Evolutionary conservation across 2,797 vertebrate genomes (phyloP).

Genomic region (Pseudomugil tenellus): DNA sequence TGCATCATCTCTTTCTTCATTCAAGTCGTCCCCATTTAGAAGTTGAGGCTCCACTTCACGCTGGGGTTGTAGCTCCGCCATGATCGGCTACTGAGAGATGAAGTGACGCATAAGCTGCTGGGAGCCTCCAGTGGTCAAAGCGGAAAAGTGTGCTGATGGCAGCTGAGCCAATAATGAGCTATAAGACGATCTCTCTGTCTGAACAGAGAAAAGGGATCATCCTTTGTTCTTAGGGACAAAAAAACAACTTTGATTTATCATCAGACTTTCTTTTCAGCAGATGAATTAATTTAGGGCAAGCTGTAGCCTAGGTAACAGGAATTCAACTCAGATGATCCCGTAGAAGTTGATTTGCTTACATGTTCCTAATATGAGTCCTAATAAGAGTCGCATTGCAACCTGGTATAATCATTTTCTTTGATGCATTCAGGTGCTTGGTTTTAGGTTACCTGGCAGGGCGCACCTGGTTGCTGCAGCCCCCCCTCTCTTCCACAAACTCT

Average conservation of each 20-base stretch:
- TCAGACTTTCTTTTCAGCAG: neutral
- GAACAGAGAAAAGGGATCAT: conserved; percentile 39
- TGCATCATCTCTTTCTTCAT: conserved; percentile 81
- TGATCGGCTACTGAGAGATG: conserved; percentile 76
- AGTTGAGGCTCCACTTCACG: conserved; percentile 73
- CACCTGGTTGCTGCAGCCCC: conserved; percentile 33
- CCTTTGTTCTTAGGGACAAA: conserved; percentile 4
- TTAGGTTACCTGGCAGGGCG: conserved; percentile 54
- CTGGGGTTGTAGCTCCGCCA: conserved; percentile 87
- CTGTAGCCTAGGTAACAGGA: neutral
- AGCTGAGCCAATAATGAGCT: conserved; percentile 64
- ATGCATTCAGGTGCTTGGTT: conserved; percentile 14
- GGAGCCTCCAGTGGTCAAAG: conserved; percentile 74
- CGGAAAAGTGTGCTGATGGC: conserved; percentile 49
- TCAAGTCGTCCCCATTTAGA: conserved; percentile 87
- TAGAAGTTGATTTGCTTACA: neutral
- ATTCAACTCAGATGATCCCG: neutral
- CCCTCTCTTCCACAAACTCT: neutral
- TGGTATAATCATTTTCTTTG: conserved; percentile 41
- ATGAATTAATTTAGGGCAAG: conserved; percentile 6
- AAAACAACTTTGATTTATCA: conserved; percentile 15
- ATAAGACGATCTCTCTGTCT: conserved; percentile 48
- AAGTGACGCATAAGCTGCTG: conserved; percentile 77
- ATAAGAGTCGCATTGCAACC: conserved; percentile 31
- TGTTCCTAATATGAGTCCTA: conserved; percentile 2